Evolutionary conservation across 2,113 vertebrate genomes (phyloP).

Genomic region (Chamaetylas fuelleborni): DNA sequence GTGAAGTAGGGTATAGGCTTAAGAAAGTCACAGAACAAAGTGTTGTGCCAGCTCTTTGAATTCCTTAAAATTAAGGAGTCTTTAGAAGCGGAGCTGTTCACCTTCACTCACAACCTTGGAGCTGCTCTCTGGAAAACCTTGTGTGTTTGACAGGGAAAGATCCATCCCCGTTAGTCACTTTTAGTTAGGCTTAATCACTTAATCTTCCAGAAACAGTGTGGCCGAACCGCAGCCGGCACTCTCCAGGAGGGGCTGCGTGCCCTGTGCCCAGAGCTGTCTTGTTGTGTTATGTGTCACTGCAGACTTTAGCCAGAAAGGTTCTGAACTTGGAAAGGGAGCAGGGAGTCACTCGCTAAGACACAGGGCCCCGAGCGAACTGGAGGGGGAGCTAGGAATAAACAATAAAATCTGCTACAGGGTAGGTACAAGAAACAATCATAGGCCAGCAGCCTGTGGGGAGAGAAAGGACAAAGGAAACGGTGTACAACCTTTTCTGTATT

Average conservation of each 20-base stretch:
- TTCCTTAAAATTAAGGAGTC: slow-evolving; percentile 75
- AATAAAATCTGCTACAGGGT: slow-evolving; percentile 47
- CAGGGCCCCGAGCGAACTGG: background rate
- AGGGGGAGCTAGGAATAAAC: slow-evolving; percentile 47
- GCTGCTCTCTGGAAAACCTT: slow-evolving; percentile 7
- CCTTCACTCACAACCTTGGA: slow-evolving; percentile 76
- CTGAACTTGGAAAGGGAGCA: slow-evolving; percentile 34
- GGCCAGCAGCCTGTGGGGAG: slow-evolving; percentile 7
- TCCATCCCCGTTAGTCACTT: slow-evolving; percentile 56
- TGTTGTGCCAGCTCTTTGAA: slow-evolving; percentile 63
- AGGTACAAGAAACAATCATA: background rate
- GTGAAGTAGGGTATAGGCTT: slow-evolving; percentile 63
- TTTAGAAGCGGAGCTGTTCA: slow-evolving; percentile 70
- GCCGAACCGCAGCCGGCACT: background rate
- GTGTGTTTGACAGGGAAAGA: slow-evolving; percentile 26
- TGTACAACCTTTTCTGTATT: slow-evolving; percentile 20
- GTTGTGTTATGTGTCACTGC: background rate
- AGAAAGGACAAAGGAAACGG: background rate
- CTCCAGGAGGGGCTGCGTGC: background rate
- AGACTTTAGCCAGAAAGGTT: slow-evolving; percentile 52
- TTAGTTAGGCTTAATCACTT: slow-evolving; percentile 36
- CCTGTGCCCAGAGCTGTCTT: slow-evolving; percentile 52
- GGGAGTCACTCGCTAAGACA: slow-evolving; percentile 9
- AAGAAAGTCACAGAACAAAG: slow-evolving; percentile 78
- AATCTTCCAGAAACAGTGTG: slow-evolving; percentile 12